Percentiles rank a stretch among this genome's conserved stretches.
Conservation (phyloP, 2,113 vertebrate species). For the Aegypius monachus region DNA sequence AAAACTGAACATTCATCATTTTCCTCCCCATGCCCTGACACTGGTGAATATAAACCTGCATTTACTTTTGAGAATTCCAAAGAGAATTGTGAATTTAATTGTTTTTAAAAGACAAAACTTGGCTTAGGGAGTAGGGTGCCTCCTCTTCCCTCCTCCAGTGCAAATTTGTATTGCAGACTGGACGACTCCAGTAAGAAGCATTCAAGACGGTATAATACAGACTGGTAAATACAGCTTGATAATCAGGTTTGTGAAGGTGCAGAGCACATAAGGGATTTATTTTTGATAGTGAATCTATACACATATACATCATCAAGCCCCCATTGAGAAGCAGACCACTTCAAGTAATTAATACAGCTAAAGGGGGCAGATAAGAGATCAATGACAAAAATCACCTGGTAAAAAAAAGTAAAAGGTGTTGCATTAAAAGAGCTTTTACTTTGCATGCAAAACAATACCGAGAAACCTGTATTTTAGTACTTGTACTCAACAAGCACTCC, state of each 20-base stretch:
- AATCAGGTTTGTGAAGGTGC: slow-evolving; percentile 47
- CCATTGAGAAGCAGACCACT: slow-evolving; percentile 80
- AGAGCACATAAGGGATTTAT: slow-evolving; percentile 32
- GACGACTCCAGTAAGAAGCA: background rate
- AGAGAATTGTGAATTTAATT: slow-evolving; percentile 7
- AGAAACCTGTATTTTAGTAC: slow-evolving; percentile 89
- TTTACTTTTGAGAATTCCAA: background rate
- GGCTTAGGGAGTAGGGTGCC: background rate
- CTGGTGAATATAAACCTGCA: background rate
- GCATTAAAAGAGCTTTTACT: slow-evolving; percentile 87
- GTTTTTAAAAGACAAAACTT: slow-evolving; percentile 11
- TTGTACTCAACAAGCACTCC: slow-evolving; percentile 90
- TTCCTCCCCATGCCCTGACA: background rate
- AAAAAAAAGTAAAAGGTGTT: slow-evolving; percentile 88
- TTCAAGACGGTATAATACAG: slow-evolving; percentile 14
- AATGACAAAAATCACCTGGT: slow-evolving; percentile 92
- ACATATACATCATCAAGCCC: slow-evolving; percentile 71
- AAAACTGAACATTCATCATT: background rate
- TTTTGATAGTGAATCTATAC: slow-evolving; percentile 66
- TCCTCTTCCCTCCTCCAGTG: background rate
- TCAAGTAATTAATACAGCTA: slow-evolving; percentile 90
- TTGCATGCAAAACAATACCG: slow-evolving; percentile 85
- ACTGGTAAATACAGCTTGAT: background rate
- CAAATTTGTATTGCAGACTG: background rate
- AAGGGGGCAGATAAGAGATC: slow-evolving; percentile 85